Conservation (phyloP, 2,888 invertebrate species). For the Lithosia quadra region DNA sequence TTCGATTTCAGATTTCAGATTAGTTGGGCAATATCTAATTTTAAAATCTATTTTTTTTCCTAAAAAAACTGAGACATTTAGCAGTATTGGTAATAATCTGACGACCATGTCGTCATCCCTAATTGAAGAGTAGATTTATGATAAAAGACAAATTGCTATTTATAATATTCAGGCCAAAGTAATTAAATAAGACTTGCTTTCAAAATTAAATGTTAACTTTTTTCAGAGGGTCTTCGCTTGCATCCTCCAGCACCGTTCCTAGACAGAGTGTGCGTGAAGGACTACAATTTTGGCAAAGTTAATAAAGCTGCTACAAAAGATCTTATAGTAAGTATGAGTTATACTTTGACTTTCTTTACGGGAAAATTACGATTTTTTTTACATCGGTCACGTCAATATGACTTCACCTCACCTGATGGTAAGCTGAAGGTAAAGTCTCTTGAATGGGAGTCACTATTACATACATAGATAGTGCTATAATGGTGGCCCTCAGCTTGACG, state of each 20-base stretch:
- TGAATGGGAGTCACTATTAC: too few species aligned
- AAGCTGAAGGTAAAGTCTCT: too few species aligned
- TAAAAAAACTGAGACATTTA: too few species aligned
- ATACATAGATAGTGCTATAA: too few species aligned
- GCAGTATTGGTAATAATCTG: too few species aligned
- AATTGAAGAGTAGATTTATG: not conserved
- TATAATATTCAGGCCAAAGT: not conserved
- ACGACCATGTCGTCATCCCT: too few species aligned
- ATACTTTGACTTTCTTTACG: not conserved
- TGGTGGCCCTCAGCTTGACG: too few species aligned
- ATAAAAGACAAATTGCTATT: not conserved
- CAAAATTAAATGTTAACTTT: not conserved
- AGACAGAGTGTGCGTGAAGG: constrained; percentile 74
- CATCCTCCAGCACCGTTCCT: constrained; percentile 71
- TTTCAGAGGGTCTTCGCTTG: constrained; percentile 71
- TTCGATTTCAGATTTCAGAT: too few species aligned
- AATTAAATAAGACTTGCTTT: not conserved
- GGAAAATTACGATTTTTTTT: not conserved
- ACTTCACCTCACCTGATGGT: too few species aligned
- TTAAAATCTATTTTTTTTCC: too few species aligned
- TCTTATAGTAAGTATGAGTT: constrained; percentile 57
- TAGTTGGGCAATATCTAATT: too few species aligned
- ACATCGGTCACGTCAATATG: too few species aligned
- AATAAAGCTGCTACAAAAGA: constrained; percentile 54
- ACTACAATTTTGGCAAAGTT: constrained; percentile 65